Evolutionary conservation across 2,888 invertebrate genomes (phyloP).

Genomic region (Lypha dubia): DNA sequence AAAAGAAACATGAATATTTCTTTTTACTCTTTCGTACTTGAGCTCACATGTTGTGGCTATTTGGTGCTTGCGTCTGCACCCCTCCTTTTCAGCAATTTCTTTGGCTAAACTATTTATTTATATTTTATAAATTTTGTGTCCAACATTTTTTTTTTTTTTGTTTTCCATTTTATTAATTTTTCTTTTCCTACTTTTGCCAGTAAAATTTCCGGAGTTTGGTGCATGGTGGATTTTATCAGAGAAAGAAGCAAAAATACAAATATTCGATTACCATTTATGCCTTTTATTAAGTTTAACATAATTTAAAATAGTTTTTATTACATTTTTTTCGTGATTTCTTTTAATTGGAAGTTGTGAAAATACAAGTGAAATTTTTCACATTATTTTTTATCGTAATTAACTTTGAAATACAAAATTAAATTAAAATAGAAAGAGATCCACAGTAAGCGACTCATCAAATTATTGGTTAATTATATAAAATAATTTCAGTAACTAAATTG

Average conservation of each 20-base stretch:
- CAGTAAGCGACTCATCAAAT: not conserved
- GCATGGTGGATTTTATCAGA: slow-evolving; percentile 26
- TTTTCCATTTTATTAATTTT: slow-evolving; percentile 15
- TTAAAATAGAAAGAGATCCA: not conserved
- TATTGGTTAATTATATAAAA: not conserved
- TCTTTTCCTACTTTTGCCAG: slow-evolving; percentile 27
- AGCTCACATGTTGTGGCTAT: slow-evolving; percentile 39
- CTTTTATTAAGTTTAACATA: slow-evolving; percentile 33
- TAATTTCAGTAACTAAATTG: too few relatives aligned
- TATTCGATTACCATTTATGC: slow-evolving; percentile 41
- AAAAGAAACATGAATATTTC: slow-evolving; percentile 46
- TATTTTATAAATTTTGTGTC: slow-evolving; percentile 42
- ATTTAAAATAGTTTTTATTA: slow-evolving; percentile 25
- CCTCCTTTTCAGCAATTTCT: slow-evolving; percentile 16
- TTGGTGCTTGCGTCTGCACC: slow-evolving; percentile 13
- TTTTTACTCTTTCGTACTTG: slow-evolving; percentile 6
- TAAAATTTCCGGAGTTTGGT: slow-evolving; percentile 61
- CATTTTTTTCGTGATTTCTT: slow-evolving; percentile 1
- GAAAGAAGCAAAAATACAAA: slow-evolving; percentile 10
- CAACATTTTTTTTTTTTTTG: slow-evolving; percentile 15
- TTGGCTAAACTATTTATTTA: slow-evolving; percentile 35
- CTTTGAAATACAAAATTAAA: not conserved
- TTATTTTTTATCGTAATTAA: not conserved
- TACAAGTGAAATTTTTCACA: not conserved
- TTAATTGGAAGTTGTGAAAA: slow-evolving; percentile 32